Base-by-base conservation (phyloP, 2,888 invertebrate species). In the Lypha dubia region DNA sequence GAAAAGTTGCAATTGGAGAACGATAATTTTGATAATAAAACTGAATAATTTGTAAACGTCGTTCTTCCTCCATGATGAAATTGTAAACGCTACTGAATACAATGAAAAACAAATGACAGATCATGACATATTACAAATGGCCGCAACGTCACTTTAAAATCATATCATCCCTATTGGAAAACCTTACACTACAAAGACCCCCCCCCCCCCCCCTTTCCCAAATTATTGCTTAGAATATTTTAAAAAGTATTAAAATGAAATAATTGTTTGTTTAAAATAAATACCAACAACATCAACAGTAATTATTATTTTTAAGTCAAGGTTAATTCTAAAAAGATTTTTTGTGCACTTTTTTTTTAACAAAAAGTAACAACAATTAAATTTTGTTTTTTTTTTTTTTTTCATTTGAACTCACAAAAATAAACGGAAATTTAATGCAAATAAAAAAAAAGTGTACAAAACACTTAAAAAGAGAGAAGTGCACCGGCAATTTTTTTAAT, bases 291-390 rank as follows among this genome's bases (percentile, higher is more conserved):
- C 5, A 28, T 41, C 65, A 76, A 68, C 17, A 60, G 41, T 9
- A 41, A 51, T 41, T 17, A 53, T 58, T 51, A 28, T 74, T 82
- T 60, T 82, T 71, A 76, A 82, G 56, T 70, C 82, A 82, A 76
- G 82, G 82, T 76, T 49, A 68, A 71, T 76, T 76, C 82, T 76
- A 76, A 76, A 70, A 49, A 71, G 58, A 76, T 70, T 76, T 67
- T 71, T 82, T 49, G 22, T 49, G 32, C 46, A 46, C 46, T 17
- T 56, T 60, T 32, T 60, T 58, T 80, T 11, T 11, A 41, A 24
- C 17, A 46, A 68, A 68, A 63, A 56, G 56, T 63, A 76, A 58
- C 35, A 58, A 67, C 24, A 76, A 67, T 67, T 67, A 49, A 67
- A 75, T 56, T n/a, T 63, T 13, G 49, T 73, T 63, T 51, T 8